A percentile compares a stretch with the other conserved stretches of the same genome.
phyloP scores from a whole-genome alignment of 2,888 invertebrate genomes.

The Dichetophora obliterata region DNA sequence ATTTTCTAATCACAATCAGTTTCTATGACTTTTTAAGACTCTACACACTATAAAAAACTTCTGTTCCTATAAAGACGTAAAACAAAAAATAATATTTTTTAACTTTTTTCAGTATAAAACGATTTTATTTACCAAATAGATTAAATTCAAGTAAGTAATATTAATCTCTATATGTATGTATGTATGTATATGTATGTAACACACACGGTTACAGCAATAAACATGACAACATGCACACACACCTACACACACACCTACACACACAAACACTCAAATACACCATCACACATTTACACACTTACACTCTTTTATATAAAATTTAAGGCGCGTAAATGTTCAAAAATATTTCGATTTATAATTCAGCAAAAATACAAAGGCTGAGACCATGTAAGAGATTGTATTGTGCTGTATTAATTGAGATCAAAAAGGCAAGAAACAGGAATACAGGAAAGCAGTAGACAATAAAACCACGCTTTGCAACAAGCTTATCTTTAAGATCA shows the following conservation, averaged over 20 bases:
- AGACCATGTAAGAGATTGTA: too few species aligned
- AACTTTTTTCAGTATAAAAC: not conserved
- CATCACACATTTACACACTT: not conserved
- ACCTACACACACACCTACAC: not conserved
- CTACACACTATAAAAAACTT: slow-evolving; percentile 5
- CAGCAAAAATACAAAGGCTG: not conserved
- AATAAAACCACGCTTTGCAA: not conserved
- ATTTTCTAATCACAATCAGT: too few species aligned
- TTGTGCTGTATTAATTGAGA: not conserved
- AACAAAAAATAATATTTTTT: slow-evolving; percentile 8
- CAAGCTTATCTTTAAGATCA: too few species aligned
- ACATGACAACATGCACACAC: not conserved
- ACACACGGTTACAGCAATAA: not conserved
- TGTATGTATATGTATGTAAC: not conserved
- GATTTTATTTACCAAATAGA: not conserved
- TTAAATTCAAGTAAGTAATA: not conserved
- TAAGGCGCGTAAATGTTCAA: not conserved
- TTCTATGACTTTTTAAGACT: slow-evolving; percentile 45
- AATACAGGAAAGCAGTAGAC: not conserved
- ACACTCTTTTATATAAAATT: not conserved
- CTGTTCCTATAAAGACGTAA: slow-evolving; percentile 21
- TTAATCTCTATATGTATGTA: slow-evolving; percentile 1
- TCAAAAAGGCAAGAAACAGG: too few species aligned
- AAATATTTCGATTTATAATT: not conserved
- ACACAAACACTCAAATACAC: too few species aligned